Evolutionary conservation across 2,888 invertebrate genomes (phyloP).

Genomic region (Coenonympha glycerion): DNA sequence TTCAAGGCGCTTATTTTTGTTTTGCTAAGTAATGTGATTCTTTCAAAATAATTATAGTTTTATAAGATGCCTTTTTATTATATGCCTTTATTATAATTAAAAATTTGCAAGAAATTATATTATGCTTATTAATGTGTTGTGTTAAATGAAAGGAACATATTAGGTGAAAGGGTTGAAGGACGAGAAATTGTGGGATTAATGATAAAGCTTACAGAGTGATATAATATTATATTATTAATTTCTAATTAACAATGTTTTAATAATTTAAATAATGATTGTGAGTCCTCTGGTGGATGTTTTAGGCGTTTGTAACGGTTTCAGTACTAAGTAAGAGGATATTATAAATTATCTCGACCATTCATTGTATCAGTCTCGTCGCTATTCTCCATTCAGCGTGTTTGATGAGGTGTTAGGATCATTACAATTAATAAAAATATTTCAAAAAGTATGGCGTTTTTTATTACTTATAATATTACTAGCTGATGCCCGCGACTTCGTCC

Average conservation of each 20-base stretch:
- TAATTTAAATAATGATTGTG: constrained; percentile 64
- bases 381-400: constrained; percentile 65
- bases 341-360: constrained; percentile 34
- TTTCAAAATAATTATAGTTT: too few relatives aligned
- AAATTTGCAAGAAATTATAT: too few relatives aligned
- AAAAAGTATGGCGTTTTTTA: constrained; percentile 41
- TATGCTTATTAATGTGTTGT: too few relatives aligned
- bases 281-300: constrained; percentile 42
- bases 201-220: too few relatives aligned
- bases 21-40: too few relatives aligned
- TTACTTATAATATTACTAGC: too few relatives aligned
- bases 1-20: not conserved
- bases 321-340: constrained; percentile 50
- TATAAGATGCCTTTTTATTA: too few relatives aligned
- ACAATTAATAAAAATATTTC: constrained; percentile 52
- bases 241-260: constrained; percentile 39
- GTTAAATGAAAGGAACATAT: too few relatives aligned
- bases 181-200: too few relatives aligned
- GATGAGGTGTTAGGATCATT: constrained; percentile 60
- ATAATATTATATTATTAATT: not conserved
- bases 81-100: too few relatives aligned
- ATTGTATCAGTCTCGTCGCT: constrained; percentile 63
- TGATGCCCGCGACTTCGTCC: too few relatives aligned
- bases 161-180: too few relatives aligned
- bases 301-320: constrained; percentile 57